A percentile compares a stretch with the other conserved stretches of the same genome.
phyloP scores from a whole-genome alignment of 1,140 invertebrate species.

The Melanaphis sacchari region DNA sequence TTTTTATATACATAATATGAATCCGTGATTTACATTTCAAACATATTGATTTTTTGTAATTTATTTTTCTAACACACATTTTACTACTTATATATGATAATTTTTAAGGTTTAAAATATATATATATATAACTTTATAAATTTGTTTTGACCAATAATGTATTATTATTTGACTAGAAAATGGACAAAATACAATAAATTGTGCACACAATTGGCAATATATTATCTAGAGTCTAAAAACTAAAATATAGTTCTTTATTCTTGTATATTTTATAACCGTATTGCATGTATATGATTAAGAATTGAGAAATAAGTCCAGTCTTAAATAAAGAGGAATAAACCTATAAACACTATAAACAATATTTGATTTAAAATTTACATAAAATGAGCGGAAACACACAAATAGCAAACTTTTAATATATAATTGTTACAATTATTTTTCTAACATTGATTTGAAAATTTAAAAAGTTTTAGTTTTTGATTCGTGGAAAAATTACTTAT shows the following conservation, averaged over 20 bases:
- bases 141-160: neutral
- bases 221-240: neutral
- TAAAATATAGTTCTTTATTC: conserved; percentile 9
- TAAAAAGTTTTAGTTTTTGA: neutral
- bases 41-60: neutral
- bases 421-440: neutral
- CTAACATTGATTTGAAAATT: neutral
- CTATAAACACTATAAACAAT: neutral
- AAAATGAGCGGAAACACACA: neutral
- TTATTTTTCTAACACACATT: neutral
- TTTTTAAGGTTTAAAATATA: neutral
- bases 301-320: neutral
- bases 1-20: neutral
- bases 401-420: neutral
- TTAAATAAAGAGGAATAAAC: neutral
- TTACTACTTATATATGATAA: neutral
- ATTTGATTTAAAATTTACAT: neutral
- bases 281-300: neutral
- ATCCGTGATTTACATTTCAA: neutral
- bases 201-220: neutral
- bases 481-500: neutral
- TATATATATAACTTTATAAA: neutral
- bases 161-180: neutral
- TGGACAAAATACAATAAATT: neutral
- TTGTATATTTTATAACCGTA: conserved; percentile 2